Evolutionary conservation across 2,797 vertebrate species (phyloP).

Genomic region (Takifugu ocellatus): DNA sequence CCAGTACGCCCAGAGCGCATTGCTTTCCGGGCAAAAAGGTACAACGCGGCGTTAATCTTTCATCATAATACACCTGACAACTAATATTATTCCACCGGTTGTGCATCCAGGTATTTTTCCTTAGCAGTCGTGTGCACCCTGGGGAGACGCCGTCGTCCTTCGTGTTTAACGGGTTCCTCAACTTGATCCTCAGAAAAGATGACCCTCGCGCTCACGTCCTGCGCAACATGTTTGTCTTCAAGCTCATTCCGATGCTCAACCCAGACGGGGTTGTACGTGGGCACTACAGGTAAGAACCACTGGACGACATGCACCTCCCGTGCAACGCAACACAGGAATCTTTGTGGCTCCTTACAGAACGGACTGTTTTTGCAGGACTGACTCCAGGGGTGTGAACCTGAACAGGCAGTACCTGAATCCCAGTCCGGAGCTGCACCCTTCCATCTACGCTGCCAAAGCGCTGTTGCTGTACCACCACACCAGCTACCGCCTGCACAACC

Average conservation of each 20-base stretch:
- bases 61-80: too few species aligned
- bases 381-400: conserved; percentile 92
- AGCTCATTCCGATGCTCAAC: conserved; percentile 97
- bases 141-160: conserved; percentile 97
- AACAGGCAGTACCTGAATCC: conserved; percentile 94
- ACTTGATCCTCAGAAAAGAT: conserved; percentile 89
- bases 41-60: background rate
- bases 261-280: conserved; percentile 91
- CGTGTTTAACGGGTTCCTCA: conserved; percentile 95
- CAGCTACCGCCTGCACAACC: conserved; percentile 76
- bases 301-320: background rate
- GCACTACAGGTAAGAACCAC: conserved; percentile 85
- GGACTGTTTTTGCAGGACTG: conserved; percentile 77
- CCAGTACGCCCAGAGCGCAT: conserved; percentile 81
- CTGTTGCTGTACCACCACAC: conserved; percentile 91
- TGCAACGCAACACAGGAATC: too few species aligned
- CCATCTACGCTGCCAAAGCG: conserved; percentile 90
- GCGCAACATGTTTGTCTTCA: conserved; percentile 93
- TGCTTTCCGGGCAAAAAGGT: conserved; percentile 88
- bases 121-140: conserved; percentile 95
- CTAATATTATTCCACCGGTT: background rate
- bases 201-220: conserved; percentile 90
- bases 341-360: background rate
- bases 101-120: conserved; percentile 87
- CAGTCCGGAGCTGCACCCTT: conserved; percentile 87